Percentiles rank a stretch among this genome's conserved stretches.
These are phyloP conservation scores for Phoxinus phoxinus DNA, from an alignment of 2,113 vertebrate genomes.

Conservation along the genomic window DNA sequence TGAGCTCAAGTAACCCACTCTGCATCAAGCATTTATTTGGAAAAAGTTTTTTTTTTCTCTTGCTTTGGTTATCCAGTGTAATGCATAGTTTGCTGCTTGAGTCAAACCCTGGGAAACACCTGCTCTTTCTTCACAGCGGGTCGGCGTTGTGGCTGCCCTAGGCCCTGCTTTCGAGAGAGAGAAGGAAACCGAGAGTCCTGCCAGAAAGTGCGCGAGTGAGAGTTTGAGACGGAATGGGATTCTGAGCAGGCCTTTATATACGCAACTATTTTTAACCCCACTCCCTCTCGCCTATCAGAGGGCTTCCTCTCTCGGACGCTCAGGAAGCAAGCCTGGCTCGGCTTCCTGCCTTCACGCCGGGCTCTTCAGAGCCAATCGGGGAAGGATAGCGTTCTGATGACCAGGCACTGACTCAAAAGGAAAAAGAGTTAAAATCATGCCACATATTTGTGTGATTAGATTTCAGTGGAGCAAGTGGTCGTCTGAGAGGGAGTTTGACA, in stretches of 20 bases:
- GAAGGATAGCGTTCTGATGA: constrained; percentile 76
- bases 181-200: constrained; percentile 54
- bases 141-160: constrained; percentile 47
- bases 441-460: constrained; percentile 46
- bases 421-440: constrained; percentile 43
- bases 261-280: constrained; percentile 92
- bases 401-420: constrained; percentile 59
- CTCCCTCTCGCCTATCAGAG: constrained; percentile 86
- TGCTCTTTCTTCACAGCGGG: constrained; percentile 68
- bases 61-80: constrained; percentile 34
- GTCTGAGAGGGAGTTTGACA: constrained; percentile 25
- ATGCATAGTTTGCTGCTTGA: constrained; percentile 39
- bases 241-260: constrained; percentile 85
- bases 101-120: constrained; percentile 69
- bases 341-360: constrained; percentile 83
- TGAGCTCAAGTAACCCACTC: constrained; percentile 6
- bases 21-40: constrained; percentile 30
- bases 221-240: constrained; percentile 77
- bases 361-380: constrained; percentile 75
- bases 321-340: constrained; percentile 88
- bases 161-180: constrained; percentile 44
- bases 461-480: constrained; percentile 20
- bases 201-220: constrained; percentile 59
- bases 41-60: constrained; percentile 30
- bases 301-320: constrained; percentile 83